Conservation (phyloP, 2,113 vertebrate genomes). For the Aptenodytes forsteri region DNA sequence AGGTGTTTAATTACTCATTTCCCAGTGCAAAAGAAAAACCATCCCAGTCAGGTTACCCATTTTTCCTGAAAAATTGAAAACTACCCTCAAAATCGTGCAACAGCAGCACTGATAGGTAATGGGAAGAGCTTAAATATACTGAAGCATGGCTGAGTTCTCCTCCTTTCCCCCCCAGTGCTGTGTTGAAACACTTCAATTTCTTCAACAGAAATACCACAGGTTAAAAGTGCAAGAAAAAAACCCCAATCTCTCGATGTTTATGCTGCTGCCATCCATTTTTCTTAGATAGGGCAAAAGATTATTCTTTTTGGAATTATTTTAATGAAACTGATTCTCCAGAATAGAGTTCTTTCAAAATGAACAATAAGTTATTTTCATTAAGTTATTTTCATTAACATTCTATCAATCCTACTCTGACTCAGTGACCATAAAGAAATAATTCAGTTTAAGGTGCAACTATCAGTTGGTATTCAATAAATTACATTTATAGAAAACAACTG, state of each 20-base stretch:
- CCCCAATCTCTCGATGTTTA: not conserved
- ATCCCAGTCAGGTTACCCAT: slow-evolving; percentile 65
- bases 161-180: slow-evolving; percentile 20
- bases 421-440: slow-evolving; percentile 59
- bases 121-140: slow-evolving; percentile 47
- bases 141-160: slow-evolving; percentile 39
- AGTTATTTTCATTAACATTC: slow-evolving; percentile 67
- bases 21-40: slow-evolving; percentile 77
- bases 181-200: slow-evolving; percentile 38
- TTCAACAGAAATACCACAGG: slow-evolving; percentile 67
- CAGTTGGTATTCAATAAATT: slow-evolving; percentile 72
- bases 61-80: slow-evolving; percentile 64
- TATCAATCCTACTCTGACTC: slow-evolving; percentile 58
- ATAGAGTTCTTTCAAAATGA: slow-evolving; percentile 35
- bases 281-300: not conserved
- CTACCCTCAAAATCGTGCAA: slow-evolving; percentile 4
- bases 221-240: slow-evolving; percentile 55
- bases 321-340: slow-evolving; percentile 61
- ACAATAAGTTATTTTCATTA: slow-evolving; percentile 65
- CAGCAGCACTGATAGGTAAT: slow-evolving; percentile 31
- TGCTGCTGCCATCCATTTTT: slow-evolving; percentile 44
- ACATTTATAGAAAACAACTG: slow-evolving; percentile 50
- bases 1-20: slow-evolving; percentile 72
- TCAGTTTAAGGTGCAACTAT: slow-evolving; percentile 74
- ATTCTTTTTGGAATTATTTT: not conserved